Evolutionary conservation across 2,113 vertebrate species (phyloP).

Genomic region (Pagrus major): DNA sequence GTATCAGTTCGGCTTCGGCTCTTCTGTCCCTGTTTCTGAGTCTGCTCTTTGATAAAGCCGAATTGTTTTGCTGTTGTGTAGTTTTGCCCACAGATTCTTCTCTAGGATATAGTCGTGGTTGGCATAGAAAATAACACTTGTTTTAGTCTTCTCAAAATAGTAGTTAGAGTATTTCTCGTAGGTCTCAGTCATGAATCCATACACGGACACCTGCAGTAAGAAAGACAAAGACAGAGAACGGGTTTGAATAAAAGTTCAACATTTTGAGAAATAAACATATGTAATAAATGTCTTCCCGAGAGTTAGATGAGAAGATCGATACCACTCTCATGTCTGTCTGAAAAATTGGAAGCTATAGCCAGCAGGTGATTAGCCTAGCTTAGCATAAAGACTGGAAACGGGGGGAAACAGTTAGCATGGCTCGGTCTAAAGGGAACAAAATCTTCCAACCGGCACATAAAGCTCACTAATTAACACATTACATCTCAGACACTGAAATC

Average conservation of each 20-base stretch:
- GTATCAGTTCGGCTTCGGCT: not conserved
- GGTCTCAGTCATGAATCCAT: conserved; percentile 89
- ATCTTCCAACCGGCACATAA: too few relatives aligned
- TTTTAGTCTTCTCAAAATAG: conserved; percentile 85
- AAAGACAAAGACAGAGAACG: not conserved
- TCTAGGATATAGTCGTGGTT: conserved; percentile 91
- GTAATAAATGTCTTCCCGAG: not conserved
- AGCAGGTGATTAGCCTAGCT: not conserved
- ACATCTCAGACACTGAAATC: too few relatives aligned
- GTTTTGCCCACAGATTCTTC: conserved; percentile 85
- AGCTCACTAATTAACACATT: not conserved
- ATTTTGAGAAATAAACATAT: not conserved
- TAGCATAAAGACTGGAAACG: not conserved
- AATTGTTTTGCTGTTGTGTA: conserved; percentile 87
- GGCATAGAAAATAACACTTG: conserved; percentile 80
- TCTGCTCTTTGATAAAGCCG: conserved; percentile 83
- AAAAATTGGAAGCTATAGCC: not conserved
- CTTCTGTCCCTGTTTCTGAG: not conserved
- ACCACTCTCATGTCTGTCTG: not conserved
- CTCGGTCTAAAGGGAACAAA: not conserved
- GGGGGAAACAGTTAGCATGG: too few relatives aligned
- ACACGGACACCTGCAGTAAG: conserved; percentile 90
- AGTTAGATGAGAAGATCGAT: not conserved
- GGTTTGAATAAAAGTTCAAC: not conserved
- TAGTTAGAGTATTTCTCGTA: conserved; percentile 86